Conservation (phyloP, 2,797 vertebrate genomes). For the Manis javanica region DNA sequence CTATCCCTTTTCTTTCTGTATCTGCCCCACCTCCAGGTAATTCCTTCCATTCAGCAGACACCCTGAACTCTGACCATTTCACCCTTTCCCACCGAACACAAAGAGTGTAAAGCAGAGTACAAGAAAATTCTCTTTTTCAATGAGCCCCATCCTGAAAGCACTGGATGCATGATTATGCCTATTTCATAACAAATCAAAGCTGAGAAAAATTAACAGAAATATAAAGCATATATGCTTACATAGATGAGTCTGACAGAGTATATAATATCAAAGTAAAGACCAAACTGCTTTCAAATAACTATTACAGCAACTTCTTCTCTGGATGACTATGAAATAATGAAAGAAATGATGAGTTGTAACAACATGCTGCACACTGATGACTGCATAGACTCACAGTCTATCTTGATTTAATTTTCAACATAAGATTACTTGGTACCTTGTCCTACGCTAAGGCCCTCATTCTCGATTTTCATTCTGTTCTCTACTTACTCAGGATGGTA, state of each 20-base stretch:
- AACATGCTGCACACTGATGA: fast-evolving
- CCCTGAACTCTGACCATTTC: neutral
- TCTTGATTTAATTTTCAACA: neutral
- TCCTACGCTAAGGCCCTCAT: neutral
- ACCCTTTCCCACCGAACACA: fast-evolving
- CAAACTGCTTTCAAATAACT: neutral
- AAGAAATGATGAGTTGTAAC: neutral
- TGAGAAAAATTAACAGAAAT: neutral
- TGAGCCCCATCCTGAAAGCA: neutral
- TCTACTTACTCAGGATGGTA: neutral
- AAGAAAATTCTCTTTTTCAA: neutral
- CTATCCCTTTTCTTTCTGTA: neutral
- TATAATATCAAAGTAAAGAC: neutral
- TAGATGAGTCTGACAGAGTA: neutral
- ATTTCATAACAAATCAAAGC: neutral
- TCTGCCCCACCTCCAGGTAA: too few species aligned
- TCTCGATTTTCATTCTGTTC: neutral
- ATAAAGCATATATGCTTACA: neutral
- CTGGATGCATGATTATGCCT: neutral
- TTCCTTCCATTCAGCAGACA: fast-evolving
- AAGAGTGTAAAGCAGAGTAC: fast-evolving
- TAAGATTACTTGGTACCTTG: neutral
- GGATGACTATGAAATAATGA: neutral
- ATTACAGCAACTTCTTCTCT: neutral
- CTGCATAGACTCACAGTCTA: too few species aligned